Conservation (phyloP, 2,113 vertebrate genomes). For the Leiothrix lutea region DNA sequence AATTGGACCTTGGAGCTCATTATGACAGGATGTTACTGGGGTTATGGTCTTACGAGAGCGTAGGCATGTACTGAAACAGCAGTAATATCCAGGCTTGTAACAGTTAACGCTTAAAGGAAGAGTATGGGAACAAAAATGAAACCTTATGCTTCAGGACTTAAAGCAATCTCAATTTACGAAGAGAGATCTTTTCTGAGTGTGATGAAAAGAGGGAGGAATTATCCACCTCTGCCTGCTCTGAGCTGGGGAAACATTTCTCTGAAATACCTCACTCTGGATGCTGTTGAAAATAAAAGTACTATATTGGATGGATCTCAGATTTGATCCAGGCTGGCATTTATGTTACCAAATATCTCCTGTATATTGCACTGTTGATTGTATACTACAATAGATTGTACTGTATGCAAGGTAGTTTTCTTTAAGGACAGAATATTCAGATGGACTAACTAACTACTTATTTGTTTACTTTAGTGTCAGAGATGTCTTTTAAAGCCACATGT, state of each 20-base stretch:
- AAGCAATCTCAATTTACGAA: slow-evolving; percentile 25
- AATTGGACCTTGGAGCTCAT: slow-evolving; percentile 48
- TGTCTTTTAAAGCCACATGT: background rate
- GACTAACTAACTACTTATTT: background rate
- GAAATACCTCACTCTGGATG: background rate
- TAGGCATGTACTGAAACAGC: background rate
- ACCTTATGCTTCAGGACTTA: slow-evolving; percentile 44
- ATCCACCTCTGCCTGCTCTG: background rate
- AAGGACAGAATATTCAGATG: background rate
- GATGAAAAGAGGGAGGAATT: slow-evolving; percentile 45
- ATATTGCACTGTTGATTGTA: background rate
- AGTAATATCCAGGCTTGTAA: slow-evolving; percentile 25
- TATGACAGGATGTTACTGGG: slow-evolving; percentile 40
- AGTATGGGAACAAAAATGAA: slow-evolving; percentile 33
- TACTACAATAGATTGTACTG: background rate
- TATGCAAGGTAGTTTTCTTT: background rate
- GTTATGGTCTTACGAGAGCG: background rate
- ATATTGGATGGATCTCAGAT: background rate
- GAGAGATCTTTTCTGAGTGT: background rate
- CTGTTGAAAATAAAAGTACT: slow-evolving; percentile 19
- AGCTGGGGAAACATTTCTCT: slow-evolving; percentile 14
- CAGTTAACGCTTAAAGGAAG: slow-evolving; percentile 50
- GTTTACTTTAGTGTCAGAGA: background rate
- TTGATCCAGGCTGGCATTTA: background rate
- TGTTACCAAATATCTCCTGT: background rate